Base-by-base conservation (phyloP, 1,140 invertebrate genomes). In the Spodoptera litura region DNA sequence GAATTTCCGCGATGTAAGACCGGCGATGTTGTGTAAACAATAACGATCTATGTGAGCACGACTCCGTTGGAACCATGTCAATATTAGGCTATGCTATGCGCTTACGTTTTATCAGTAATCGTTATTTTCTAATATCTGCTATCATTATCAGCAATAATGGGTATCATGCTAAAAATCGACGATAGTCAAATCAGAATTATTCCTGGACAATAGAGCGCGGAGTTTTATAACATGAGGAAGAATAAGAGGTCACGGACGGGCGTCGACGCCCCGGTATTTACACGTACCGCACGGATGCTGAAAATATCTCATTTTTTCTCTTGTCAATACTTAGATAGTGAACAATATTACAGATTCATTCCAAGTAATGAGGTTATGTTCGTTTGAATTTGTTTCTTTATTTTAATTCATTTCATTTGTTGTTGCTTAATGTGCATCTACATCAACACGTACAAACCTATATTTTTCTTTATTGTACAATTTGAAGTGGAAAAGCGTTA, bases 201-300 rank as follows among this genome's bases (percentile, higher is more conserved):
- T 49, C 12, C 44, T 62, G 52, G 52, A 31, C 10, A 15, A 6
- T 25, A 64, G 25, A 62, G 27, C 44, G 13, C 49, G 49, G 20
- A 55, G 15, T 44, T 64, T 35, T 62, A 61, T 44, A 75, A 64
- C 51, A 53, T 64, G 52, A 81, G 73, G 79, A 80, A 88, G 84
- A 62, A 62, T 75, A 81, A 59, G 80, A 80, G 89, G 85, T 91
- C 89, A 91, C 73, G 89, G 89, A 62, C 89, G 85, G 83, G 12
- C 83, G 76, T 78, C 73, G 76, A 49, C 61, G 76, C 73, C 78
- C 78, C 52, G 77, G 61, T 88, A 89, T 89, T 85, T 86, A 81
- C 73, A 82, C 58, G 51, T 44, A 44, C 72, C 74, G 73, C 64
- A 64, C 62, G 78, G 51, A n/a, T 56, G 82, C 82, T 81, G 31